These are phyloP conservation scores for Catharus minimus DNA, from an alignment of 2,113 vertebrate genomes.

Conservation along the genomic window DNA sequence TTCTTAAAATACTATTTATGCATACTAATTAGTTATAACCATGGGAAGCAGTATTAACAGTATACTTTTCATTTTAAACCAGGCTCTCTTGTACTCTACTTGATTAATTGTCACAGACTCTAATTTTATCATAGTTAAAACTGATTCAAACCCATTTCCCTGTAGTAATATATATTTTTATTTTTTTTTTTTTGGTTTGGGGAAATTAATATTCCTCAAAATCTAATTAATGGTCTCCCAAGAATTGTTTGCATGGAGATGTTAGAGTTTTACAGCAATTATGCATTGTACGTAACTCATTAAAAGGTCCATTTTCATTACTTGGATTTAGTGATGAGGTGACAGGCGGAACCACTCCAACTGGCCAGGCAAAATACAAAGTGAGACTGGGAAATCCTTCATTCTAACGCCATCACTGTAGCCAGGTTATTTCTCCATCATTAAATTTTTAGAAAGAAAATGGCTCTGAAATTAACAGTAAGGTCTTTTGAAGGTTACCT, in stretches of 20 bases:
- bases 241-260: constrained; percentile 67
- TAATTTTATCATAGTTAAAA: constrained; percentile 72
- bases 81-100: constrained; percentile 47
- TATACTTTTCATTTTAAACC: constrained; percentile 50
- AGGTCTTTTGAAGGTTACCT: neutral
- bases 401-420: neutral
- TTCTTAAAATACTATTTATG: constrained; percentile 47
- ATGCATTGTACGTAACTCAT: constrained; percentile 57
- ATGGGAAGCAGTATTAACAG: constrained; percentile 17
- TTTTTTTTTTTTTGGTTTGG: constrained; percentile 29
- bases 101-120: constrained; percentile 62
- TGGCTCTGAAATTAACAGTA: neutral
- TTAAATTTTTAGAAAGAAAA: neutral
- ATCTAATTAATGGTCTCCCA: constrained; percentile 72
- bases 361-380: constrained; percentile 28
- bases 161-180: constrained; percentile 50
- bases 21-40: constrained; percentile 44
- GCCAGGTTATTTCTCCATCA: neutral
- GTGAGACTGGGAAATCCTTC: neutral
- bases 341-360: constrained; percentile 57
- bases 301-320: constrained; percentile 71
- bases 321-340: constrained; percentile 37
- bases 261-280: constrained; percentile 60
- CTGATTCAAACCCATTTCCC: constrained; percentile 63
- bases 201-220: constrained; percentile 74